Evolutionary conservation across 2,888 invertebrate genomes (phyloP).

Genomic region (Leucozona laternaria): DNA sequence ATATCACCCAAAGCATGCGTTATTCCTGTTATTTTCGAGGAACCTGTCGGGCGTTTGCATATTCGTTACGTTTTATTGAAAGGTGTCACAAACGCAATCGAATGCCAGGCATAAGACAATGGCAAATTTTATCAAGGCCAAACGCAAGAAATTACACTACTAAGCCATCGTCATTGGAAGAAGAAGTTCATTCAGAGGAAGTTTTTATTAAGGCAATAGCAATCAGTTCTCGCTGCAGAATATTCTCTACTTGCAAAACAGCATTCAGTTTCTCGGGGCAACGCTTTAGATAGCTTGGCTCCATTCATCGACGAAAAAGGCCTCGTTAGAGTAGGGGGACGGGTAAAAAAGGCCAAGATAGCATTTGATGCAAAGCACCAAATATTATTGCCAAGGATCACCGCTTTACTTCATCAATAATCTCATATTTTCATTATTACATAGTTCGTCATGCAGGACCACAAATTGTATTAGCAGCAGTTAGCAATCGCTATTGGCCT

Average conservation of each 20-base stretch:
- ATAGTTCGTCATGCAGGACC: no score
- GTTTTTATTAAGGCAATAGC: background rate
- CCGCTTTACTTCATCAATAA: no score
- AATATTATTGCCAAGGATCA: no score
- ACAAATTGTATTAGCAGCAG: no score
- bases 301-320: background rate
- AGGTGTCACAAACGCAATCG: slow-evolving; percentile 5
- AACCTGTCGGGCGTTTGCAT: background rate
- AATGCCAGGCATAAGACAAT: slow-evolving; percentile 2
- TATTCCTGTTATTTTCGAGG: background rate
- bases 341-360: background rate
- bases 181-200: no score
- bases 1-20: background rate
- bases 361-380: no score
- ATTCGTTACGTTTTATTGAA: background rate
- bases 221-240: background rate
- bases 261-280: background rate
- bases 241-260: background rate
- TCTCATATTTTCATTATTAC: no score
- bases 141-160: no score
- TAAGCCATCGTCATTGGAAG: no score
- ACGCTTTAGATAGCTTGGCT: background rate
- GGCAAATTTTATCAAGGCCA: background rate
- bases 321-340: background rate
- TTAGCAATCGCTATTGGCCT: no score